phyloP scores from a whole-genome alignment of 2,797 vertebrate species.

The Botia kubotai region DNA sequence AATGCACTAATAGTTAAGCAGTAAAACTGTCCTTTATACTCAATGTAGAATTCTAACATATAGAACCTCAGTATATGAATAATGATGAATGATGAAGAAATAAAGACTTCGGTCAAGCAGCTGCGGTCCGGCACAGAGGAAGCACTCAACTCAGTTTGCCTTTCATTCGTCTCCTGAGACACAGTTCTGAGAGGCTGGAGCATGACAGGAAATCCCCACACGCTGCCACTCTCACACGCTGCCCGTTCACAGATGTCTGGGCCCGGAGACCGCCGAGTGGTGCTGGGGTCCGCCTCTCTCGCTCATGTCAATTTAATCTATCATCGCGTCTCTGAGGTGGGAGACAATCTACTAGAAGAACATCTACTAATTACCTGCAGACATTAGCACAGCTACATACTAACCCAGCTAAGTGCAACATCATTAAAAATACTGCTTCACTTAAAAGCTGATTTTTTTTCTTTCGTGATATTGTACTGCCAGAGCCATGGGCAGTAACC shows the following conservation, averaged over 20 bases:
- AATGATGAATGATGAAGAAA: constrained; percentile 34
- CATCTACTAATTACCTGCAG: constrained; percentile 66
- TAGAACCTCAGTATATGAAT: constrained; percentile 59
- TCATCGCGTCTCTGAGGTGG: constrained; percentile 52
- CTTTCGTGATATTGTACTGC: constrained; percentile 13
- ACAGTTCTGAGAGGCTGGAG: constrained; percentile 15
- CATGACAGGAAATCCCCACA: too few species aligned
- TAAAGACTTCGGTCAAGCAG: constrained; percentile 32
- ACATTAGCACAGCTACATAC: constrained; percentile 46
- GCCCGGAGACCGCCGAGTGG: neutral
- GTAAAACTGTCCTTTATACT: constrained; percentile 68
- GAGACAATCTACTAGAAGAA: constrained; percentile 60
- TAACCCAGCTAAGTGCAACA: constrained; percentile 11
- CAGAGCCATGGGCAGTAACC: neutral
- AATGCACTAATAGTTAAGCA: constrained; percentile 63
- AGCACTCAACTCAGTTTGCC: constrained; percentile 29
- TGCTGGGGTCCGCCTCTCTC: constrained; percentile 26
- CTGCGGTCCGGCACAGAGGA: constrained; percentile 44
- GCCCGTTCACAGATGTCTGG: constrained; percentile 41
- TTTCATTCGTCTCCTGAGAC: constrained; percentile 56
- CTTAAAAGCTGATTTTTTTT: constrained; percentile 32
- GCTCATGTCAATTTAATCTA: constrained; percentile 53
- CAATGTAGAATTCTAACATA: constrained; percentile 67
- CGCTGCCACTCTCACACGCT: constrained; percentile 37
- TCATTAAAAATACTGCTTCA: constrained; percentile 11